phyloP scores from a whole-genome alignment of 1,140 invertebrate genomes.

The Drosophila willistoni region DNA sequence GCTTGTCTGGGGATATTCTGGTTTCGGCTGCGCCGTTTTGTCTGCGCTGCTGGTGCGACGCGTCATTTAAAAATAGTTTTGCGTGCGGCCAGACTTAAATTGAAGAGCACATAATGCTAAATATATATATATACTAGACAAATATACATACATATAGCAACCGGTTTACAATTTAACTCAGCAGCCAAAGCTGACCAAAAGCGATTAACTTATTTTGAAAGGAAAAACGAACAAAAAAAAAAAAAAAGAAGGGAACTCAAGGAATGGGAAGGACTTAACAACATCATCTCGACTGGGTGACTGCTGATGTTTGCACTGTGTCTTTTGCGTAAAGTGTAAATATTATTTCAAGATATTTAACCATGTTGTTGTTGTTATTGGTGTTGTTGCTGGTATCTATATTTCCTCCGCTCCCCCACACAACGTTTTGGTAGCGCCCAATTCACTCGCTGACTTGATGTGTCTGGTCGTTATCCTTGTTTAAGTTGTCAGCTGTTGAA shows the following conservation, averaged over 20 bases:
- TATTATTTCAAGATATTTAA: slow-evolving; percentile 79
- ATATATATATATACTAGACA: slow-evolving; percentile 28
- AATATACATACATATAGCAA: slow-evolving; percentile 12
- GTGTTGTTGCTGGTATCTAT: no score
- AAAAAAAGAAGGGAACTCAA: neutral
- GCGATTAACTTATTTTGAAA: slow-evolving; percentile 71
- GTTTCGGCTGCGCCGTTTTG: slow-evolving; percentile 59
- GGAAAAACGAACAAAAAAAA: neutral
- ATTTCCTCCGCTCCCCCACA: neutral
- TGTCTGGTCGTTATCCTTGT: slow-evolving; percentile 69
- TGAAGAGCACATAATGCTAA: slow-evolving; percentile 49
- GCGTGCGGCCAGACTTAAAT: slow-evolving; percentile 42
- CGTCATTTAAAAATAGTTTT: slow-evolving; percentile 78
- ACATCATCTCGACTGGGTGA: slow-evolving; percentile 5
- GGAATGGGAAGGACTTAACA: slow-evolving; percentile 4
- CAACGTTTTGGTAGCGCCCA: neutral
- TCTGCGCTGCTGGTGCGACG: slow-evolving; percentile 51
- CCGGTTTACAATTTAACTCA: slow-evolving; percentile 38
- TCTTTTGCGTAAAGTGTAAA: slow-evolving; percentile 77
- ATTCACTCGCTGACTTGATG: slow-evolving; percentile 2
- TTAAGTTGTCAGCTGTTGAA: slow-evolving; percentile 73
- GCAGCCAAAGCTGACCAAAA: slow-evolving; percentile 37
- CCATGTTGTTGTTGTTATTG: slow-evolving; percentile 48
- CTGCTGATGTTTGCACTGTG: slow-evolving; percentile 59
- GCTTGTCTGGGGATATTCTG: slow-evolving; percentile 22